Conservation (phyloP, 2,888 invertebrate species). For the Glaucopsyche alexis region DNA sequence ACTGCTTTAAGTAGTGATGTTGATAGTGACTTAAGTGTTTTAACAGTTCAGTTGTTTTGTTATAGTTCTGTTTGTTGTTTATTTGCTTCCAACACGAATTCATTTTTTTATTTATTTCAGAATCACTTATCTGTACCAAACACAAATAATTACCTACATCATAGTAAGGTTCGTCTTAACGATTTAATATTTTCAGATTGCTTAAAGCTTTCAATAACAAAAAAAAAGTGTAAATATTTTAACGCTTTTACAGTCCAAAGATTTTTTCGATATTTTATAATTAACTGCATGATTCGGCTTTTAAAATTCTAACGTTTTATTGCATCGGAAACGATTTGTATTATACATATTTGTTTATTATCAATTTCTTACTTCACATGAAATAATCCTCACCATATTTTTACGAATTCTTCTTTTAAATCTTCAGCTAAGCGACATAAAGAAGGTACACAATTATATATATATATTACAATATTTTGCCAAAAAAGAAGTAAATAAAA, state of each 20-base stretch:
- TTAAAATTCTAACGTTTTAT: constrained; percentile 2
- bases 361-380: not conserved
- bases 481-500: not conserved
- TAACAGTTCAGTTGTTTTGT: constrained; percentile 59
- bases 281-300: constrained; percentile 25
- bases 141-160: constrained; percentile 91
- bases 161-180: constrained; percentile 86
- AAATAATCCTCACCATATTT: no score
- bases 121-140: constrained; percentile 93
- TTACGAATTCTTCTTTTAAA: no score
- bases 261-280: constrained; percentile 24
- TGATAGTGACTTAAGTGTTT: constrained; percentile 33
- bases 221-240: constrained; percentile 5
- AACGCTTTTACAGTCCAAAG: not conserved
- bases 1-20: not conserved
- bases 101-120: constrained; percentile 86
- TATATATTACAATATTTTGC: no score
- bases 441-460: not conserved
- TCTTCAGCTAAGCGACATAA: no score
- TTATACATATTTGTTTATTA: not conserved
- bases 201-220: constrained; percentile 62
- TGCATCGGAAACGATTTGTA: not conserved
- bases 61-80: constrained; percentile 69
- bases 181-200: constrained; percentile 60
- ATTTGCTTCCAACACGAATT: constrained; percentile 79